A percentile compares a stretch with the other conserved stretches of the same genome.
phyloP scores from a whole-genome alignment of 2,888 invertebrate species.

The Ophion obscuratus region DNA sequence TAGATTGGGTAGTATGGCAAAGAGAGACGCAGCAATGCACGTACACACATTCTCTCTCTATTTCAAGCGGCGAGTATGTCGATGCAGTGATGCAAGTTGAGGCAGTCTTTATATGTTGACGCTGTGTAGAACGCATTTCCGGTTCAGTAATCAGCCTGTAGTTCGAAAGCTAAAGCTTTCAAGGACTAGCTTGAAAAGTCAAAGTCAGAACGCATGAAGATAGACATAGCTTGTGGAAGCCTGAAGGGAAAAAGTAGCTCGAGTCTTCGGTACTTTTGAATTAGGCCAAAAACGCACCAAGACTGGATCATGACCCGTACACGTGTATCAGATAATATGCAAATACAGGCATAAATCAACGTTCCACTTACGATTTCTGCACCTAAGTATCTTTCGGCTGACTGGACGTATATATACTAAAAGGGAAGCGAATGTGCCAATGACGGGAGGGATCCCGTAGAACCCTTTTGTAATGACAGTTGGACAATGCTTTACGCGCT shows the following conservation, averaged over 20 bases:
- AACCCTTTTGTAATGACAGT: constrained; percentile 68
- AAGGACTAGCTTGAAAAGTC: neutral
- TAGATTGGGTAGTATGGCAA: no score
- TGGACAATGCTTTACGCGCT: constrained; percentile 57
- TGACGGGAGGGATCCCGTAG: constrained; percentile 61
- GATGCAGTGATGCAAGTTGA: no score
- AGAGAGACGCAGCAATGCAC: no score
- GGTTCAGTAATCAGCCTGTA: constrained; percentile 65
- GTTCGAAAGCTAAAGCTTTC: constrained; percentile 35
- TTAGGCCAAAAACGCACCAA: no score
- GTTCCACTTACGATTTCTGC: constrained; percentile 29
- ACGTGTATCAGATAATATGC: no score
- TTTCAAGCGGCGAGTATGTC: no score
- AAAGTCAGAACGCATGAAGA: no score
- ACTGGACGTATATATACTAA: constrained; percentile 37
- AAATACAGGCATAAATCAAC: neutral
- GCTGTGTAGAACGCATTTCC: constrained; percentile 59
- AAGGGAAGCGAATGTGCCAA: constrained; percentile 65
- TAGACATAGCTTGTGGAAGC: constrained; percentile 66
- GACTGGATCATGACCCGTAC: no score
- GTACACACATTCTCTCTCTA: no score
- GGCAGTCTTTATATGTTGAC: no score
- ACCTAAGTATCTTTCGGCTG: constrained; percentile 44
- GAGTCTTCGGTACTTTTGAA: no score
- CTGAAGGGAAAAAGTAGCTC: neutral